These are phyloP conservation scores for Daphoenositta chrysoptera DNA, from an alignment of 2,113 vertebrate species.

Conservation along the genomic window DNA sequence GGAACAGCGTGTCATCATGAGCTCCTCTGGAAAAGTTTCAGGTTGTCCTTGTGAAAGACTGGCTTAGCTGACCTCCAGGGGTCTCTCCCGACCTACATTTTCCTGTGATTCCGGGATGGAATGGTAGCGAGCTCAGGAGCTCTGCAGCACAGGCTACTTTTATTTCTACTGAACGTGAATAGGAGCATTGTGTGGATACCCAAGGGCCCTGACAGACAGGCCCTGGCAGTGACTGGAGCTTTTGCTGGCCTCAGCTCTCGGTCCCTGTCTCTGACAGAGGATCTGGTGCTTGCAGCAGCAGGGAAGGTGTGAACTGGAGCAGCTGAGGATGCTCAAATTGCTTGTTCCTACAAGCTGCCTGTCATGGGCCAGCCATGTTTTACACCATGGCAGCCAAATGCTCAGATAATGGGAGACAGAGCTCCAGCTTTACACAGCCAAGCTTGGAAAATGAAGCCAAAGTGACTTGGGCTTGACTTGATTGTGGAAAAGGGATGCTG, in stretches of 20 bases:
- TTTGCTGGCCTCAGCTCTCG: neutral
- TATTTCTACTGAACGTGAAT: neutral
- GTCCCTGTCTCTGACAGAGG: neutral
- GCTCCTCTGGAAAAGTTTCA: neutral
- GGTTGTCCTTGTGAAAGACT: neutral
- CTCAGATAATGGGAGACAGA: neutral
- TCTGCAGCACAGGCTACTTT: neutral
- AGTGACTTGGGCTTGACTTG: neutral
- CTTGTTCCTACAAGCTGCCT: neutral
- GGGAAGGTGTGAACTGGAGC: neutral
- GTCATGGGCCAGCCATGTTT: neutral
- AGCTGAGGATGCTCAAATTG: neutral
- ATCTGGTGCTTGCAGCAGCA: neutral
- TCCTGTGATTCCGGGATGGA: neutral
- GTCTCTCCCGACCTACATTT: neutral
- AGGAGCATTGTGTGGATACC: neutral
- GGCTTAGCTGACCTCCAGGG: constrained; percentile 15
- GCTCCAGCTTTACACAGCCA: neutral
- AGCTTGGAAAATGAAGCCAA: neutral
- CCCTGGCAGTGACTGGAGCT: neutral
- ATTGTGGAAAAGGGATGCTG: neutral
- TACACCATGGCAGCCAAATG: neutral
- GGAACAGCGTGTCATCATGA: accelerated
- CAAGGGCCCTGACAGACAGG: neutral
- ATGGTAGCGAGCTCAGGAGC: neutral